Conservation (phyloP, 64 coral and sea anemone genomes). For the Porites lutea region DNA sequence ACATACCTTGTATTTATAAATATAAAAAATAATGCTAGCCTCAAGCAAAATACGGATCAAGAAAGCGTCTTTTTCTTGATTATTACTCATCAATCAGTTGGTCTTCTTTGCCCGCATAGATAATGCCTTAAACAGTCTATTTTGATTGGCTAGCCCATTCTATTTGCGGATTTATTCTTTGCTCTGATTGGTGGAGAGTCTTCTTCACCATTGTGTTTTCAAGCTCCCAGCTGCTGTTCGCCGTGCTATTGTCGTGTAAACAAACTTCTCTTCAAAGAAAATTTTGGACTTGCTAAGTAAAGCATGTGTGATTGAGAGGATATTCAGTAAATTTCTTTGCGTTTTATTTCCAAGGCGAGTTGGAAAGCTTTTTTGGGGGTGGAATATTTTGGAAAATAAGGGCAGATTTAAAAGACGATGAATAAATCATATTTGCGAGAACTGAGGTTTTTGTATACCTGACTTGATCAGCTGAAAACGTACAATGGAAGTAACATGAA, state of each 20-base stretch:
- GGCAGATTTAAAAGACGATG: not conserved
- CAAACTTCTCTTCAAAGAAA: conserved; percentile 29
- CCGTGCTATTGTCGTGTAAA: conserved; percentile 42
- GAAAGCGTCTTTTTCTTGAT: not conserved
- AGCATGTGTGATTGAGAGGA: conserved; percentile 36
- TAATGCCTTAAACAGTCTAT: conserved; percentile 26
- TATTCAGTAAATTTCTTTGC: not conserved
- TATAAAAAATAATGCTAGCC: not conserved
- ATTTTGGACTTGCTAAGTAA: conserved; percentile 37
- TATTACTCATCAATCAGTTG: conserved; percentile 27
- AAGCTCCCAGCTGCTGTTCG: conserved; percentile 22
- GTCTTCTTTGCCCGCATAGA: conserved; percentile 48
- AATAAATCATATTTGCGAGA: not conserved
- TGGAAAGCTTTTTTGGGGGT: not conserved
- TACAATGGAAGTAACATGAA: not conserved
- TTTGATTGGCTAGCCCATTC: conserved; percentile 39
- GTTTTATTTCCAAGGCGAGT: not conserved
- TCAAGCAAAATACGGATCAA: not conserved
- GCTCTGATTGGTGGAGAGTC: conserved; percentile 38
- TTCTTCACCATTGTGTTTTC: conserved; percentile 17
- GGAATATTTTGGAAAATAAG: not conserved
- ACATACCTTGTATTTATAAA: not conserved
- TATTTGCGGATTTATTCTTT: conserved; percentile 34
- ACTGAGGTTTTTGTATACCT: not conserved
- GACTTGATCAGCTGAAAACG: not conserved